Evolutionary conservation across 2,797 vertebrate species (phyloP), one percentile per base, ranked within the genome.

Genomic region (Anguilla megastoma): DNA sequence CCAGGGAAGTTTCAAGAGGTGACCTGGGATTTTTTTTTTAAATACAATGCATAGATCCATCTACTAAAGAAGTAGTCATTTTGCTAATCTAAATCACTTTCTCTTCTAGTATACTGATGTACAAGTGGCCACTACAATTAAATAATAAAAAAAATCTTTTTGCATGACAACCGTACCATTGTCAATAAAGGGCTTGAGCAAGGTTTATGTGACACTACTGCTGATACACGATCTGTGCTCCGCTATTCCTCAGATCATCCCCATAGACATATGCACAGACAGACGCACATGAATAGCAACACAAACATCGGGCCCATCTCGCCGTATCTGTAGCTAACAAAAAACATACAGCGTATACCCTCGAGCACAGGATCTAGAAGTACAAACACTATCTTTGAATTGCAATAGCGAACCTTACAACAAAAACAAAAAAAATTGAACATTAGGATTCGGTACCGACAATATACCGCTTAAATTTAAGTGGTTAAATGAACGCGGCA

Each of bases 181-280:
- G 10, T n/a, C 21, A 24, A 82, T 50, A 50, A 36, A 41, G 36
- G 74, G 45, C 24, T 50, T 50, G 24, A 45, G 21, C 21, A 21
- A 50, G 79, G 79, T 82, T 50, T 82, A 50, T 24, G 79, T 82
- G 45, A 24, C 36, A 71, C 85, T 86, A 41, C 24, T 60, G 36
- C 30, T 48, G 50, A 52, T 82, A 60, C 48, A 63, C 87, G 18
- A 60, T 71, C 58, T 69, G 87, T 54, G 27, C 56, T 21, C 69
- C 71, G 87, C 66, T 60, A n/a, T 45, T 27, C 58, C 50, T 74
- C 52, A 52, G 10, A 48, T 82, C 90, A 90, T 93, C 91, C 90
- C 91, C 85, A 92, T 84, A 94, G 93, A 95, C 95, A 94, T 92
- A 94, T 91, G 93, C 93, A 93, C 94, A 94, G 94, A 95, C 94